phyloP scores from a whole-genome alignment of 2,797 vertebrate species.

The Malacoraja senta region DNA sequence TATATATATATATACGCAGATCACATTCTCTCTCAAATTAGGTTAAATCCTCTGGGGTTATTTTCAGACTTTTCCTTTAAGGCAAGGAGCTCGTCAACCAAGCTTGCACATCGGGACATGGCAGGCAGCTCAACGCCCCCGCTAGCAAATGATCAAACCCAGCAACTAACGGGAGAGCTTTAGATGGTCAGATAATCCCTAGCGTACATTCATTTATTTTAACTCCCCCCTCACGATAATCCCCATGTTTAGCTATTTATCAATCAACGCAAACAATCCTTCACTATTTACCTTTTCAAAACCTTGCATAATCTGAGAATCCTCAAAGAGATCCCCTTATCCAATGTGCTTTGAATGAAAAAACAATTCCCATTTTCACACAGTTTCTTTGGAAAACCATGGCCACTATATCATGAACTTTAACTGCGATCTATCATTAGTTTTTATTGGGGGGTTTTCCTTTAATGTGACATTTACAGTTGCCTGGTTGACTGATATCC shows the following conservation, averaged over 20 bases:
- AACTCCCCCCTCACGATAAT: neutral
- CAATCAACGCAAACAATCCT: neutral
- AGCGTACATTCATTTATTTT: neutral
- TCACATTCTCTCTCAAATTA: neutral
- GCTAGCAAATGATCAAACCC: neutral
- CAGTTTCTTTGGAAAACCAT: neutral
- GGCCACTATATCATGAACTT: neutral
- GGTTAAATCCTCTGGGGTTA: neutral
- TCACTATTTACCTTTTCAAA: neutral
- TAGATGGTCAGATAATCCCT: neutral
- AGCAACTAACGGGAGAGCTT: neutral
- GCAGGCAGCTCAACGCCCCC: neutral
- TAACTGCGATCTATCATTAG: neutral
- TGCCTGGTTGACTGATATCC: too few species aligned
- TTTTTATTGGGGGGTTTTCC: too few species aligned
- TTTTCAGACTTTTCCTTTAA: neutral
- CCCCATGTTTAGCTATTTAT: neutral
- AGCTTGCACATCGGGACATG: neutral
- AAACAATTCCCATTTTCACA: neutral
- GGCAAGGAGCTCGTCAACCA: neutral
- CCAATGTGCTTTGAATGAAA: neutral
- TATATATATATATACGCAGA: neutral
- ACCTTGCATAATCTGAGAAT: neutral
- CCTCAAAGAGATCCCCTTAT: neutral
- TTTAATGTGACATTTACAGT: neutral